phyloP scores from a whole-genome alignment of 2,888 invertebrate species.

The Dasysyrphus tricinctus region DNA sequence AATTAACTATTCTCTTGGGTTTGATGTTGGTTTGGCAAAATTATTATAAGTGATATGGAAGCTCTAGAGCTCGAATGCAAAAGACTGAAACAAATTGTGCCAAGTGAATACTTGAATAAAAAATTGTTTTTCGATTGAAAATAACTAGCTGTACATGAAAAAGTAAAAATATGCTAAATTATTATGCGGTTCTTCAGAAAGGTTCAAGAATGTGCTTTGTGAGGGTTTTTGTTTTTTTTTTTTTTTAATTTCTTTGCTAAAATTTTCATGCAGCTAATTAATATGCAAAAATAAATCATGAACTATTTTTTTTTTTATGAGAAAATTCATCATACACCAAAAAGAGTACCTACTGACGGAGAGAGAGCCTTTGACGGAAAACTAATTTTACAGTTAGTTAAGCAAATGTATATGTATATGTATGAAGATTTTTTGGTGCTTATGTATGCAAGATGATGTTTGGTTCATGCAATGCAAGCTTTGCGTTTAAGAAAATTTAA shows the following conservation, averaged over 20 bases:
- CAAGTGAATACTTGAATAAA: neutral
- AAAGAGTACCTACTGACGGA: neutral
- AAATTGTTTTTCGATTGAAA: neutral
- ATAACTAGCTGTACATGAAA: neutral
- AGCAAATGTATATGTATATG: conserved; percentile 3
- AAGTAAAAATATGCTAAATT: neutral
- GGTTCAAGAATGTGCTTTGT: neutral
- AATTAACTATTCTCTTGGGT: neutral
- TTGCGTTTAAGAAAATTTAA: conserved; percentile 9
- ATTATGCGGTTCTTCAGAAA: neutral
- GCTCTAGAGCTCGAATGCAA: neutral
- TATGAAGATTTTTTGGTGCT: neutral
- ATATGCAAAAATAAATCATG: conserved; percentile 13
- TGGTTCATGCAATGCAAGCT: neutral
- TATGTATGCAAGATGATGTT: neutral
- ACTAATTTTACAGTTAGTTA: conserved; percentile 22
- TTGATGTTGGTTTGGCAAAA: too few species aligned
- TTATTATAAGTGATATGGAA: neutral
- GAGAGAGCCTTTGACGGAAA: neutral
- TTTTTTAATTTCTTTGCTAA: neutral
- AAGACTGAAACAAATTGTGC: neutral
- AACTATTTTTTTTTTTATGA: neutral
- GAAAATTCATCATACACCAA: neutral
- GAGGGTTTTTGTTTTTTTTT: neutral
- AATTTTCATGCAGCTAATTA: conserved; percentile 21